Conservation (phyloP, 2,113 vertebrate species). For the Canis aureus region DNA sequence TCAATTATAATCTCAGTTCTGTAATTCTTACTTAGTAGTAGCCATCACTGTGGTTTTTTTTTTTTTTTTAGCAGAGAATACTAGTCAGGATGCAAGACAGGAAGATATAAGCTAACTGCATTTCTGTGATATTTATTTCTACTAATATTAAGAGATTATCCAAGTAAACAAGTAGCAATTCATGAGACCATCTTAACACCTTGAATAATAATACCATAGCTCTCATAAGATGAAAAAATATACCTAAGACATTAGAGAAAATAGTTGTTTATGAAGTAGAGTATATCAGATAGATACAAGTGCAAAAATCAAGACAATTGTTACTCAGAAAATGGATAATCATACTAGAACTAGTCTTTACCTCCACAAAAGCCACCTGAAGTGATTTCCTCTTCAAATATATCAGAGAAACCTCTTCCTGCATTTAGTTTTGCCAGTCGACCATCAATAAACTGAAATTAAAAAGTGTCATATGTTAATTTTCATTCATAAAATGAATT, state of each 20-base stretch:
- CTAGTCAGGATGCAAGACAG: background rate
- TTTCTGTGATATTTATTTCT: background rate
- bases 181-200: background rate
- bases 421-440: conserved; percentile 97
- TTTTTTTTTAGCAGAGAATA: background rate
- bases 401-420: conserved; percentile 96
- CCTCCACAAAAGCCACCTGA: conserved; percentile 97
- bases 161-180: background rate
- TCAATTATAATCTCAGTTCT: background rate
- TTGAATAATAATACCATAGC: background rate
- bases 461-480: conserved; percentile 79
- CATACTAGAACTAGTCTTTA: conserved; percentile 81
- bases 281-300: background rate
- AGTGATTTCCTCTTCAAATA: conserved; percentile 99
- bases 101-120: background rate
- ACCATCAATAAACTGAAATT: conserved; percentile 97
- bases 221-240: background rate
- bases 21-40: background rate
- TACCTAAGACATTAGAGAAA: background rate
- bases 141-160: background rate
- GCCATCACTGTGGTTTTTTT: no score
- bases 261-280: background rate
- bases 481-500: background rate
- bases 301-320: background rate
- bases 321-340: background rate